Evolutionary conservation across 92 coral and sea anemone species (phyloP).

Genomic region (Parazoanthus darwini): DNA sequence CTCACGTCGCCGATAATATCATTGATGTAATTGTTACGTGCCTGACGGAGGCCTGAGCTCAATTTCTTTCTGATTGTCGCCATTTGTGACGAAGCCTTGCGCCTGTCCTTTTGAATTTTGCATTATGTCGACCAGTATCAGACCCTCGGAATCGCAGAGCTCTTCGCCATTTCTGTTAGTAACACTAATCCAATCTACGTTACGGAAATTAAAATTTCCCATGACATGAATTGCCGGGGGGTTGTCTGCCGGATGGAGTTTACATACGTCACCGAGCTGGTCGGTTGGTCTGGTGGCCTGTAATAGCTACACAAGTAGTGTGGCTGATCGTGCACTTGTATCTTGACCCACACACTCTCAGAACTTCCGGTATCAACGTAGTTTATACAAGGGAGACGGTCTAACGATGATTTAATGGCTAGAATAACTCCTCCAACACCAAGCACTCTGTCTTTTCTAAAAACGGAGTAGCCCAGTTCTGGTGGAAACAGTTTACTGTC

Average conservation of each 20-base stretch:
- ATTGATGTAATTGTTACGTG: conserved; percentile 46
- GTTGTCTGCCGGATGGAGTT: conserved; percentile 9
- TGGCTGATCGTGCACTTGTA: neutral
- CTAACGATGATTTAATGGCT: conserved; percentile 9
- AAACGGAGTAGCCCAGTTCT: conserved; percentile 40
- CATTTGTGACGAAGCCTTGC: conserved; percentile 30
- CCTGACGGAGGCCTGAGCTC: conserved; percentile 19
- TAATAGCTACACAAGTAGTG: neutral
- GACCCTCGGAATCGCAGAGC: conserved; percentile 13
- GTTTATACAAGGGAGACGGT: neutral
- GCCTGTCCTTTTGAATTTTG: conserved; percentile 49
- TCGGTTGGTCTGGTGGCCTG: conserved; percentile 16
- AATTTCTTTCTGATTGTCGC: conserved; percentile 31
- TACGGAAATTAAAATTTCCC: conserved; percentile 18
- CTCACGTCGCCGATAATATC: conserved; percentile 21
- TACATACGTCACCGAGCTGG: conserved; percentile 37
- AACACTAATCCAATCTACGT: neutral
- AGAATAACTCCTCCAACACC: conserved; percentile 36
- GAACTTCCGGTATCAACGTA: neutral
- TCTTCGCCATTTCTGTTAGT: conserved; percentile 19
- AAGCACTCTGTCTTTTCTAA: conserved; percentile 29
- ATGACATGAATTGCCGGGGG: conserved; percentile 8
- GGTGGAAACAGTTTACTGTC: conserved; percentile 47
- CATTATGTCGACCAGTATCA: conserved; percentile 1
- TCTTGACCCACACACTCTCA: conserved; percentile 3